phyloP scores from a whole-genome alignment of 92 coral and sea anemone genomes.

The Epizoanthus stellaris region DNA sequence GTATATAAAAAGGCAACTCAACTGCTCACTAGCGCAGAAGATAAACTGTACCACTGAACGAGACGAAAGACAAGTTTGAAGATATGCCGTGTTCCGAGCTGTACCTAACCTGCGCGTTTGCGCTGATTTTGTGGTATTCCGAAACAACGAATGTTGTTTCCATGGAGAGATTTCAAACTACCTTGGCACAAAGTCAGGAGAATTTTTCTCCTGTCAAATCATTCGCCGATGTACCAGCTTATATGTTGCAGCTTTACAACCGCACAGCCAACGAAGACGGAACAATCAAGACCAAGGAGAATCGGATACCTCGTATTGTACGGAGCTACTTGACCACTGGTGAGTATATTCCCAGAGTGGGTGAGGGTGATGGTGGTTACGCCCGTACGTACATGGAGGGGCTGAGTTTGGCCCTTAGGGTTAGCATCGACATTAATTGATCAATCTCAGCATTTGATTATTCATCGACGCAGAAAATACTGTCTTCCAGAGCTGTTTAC shows the following conservation, averaged over 20 bases:
- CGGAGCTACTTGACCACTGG: not conserved
- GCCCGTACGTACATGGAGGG: too few relatives aligned
- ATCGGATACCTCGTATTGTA: not conserved
- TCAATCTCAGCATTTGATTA: too few relatives aligned
- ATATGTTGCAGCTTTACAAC: not conserved
- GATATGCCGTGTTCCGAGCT: not conserved
- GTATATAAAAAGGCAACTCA: too few relatives aligned
- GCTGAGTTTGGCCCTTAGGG: too few relatives aligned
- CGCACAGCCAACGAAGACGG: slow-evolving; percentile 3
- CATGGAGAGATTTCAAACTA: not conserved
- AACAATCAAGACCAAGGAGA: not conserved
- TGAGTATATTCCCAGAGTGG: not conserved
- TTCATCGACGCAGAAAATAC: too few relatives aligned
- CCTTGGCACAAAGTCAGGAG: not conserved
- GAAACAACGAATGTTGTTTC: not conserved
- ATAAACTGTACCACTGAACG: too few relatives aligned
- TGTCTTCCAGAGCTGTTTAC: too few relatives aligned
- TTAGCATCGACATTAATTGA: too few relatives aligned
- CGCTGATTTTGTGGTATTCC: not conserved
- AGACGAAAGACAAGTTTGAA: too few relatives aligned
- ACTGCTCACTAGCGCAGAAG: too few relatives aligned
- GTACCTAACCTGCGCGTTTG: not conserved
- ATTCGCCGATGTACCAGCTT: not conserved
- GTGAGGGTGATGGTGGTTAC: too few relatives aligned
- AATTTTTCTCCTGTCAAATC: not conserved